These are phyloP conservation scores for Hyles lineata DNA, from an alignment of 2,888 invertebrate genomes.

Conservation along the genomic window DNA sequence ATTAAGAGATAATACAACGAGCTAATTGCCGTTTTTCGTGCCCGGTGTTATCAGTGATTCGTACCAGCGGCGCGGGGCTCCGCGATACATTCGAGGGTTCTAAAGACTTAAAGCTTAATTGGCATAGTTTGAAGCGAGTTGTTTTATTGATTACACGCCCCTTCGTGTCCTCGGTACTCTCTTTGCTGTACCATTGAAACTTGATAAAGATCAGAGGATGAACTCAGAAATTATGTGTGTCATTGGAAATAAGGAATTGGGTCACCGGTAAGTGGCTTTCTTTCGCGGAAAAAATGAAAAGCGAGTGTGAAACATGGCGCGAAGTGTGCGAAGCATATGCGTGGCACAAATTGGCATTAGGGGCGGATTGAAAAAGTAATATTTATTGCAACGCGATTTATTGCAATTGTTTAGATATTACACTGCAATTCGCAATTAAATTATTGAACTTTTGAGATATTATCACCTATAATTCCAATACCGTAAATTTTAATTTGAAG, in stretches of 20 bases:
- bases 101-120: conserved; percentile 66
- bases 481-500: too few species aligned
- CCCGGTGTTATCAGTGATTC: conserved; percentile 72
- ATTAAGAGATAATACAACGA: conserved; percentile 74
- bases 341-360: conserved; percentile 37
- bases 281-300: conserved; percentile 32
- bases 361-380: conserved; percentile 33
- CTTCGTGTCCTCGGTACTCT: conserved; percentile 61
- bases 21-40: conserved; percentile 80
- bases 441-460: too few species aligned
- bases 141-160: conserved; percentile 78
- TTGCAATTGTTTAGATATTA: not conserved
- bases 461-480: too few species aligned
- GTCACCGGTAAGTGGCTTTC: conserved; percentile 66
- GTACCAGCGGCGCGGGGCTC: conserved; percentile 68
- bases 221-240: conserved; percentile 63
- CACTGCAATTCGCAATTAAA: not conserved
- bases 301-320: conserved; percentile 29
- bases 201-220: conserved; percentile 73
- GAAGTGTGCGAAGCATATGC: conserved; percentile 37
- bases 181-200: conserved; percentile 49
- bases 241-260: conserved; percentile 60
- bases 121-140: conserved; percentile 65
- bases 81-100: conserved; percentile 63
- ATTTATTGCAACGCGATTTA: too few species aligned